Conservation (phyloP, 2,888 invertebrate species). For the Nowickia ferox region DNA sequence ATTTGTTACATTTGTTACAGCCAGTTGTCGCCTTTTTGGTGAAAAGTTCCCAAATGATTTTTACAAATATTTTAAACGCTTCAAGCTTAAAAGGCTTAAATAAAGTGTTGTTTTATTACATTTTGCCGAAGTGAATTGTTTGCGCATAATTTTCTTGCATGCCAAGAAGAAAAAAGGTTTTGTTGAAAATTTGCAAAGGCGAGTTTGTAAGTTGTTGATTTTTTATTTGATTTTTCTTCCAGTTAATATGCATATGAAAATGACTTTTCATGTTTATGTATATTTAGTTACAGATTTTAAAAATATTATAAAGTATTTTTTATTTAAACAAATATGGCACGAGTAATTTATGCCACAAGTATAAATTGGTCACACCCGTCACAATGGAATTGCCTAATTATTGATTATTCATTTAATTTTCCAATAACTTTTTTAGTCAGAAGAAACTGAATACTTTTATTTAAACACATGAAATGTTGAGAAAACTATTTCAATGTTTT, state of each 20-base stretch:
- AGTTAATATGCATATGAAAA: not conserved
- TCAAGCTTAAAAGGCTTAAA: slow-evolving; percentile 60
- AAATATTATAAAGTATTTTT: not conserved
- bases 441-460: too few species aligned
- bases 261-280: too few species aligned
- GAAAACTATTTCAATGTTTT: not conserved
- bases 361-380: not conserved
- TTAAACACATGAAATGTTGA: not conserved
- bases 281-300: not conserved
- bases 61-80: slow-evolving; percentile 50
- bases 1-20: slow-evolving; percentile 70
- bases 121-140: slow-evolving; percentile 23
- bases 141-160: slow-evolving; percentile 6
- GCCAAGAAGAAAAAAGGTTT: not conserved
- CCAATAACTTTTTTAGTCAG: too few species aligned
- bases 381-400: not conserved
- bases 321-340: too few species aligned
- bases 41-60: slow-evolving; percentile 10
- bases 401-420: too few species aligned
- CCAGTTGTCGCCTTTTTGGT: slow-evolving; percentile 51
- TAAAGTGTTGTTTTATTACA: slow-evolving; percentile 22
- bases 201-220: not conserved
- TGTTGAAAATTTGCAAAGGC: not conserved
- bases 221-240: not conserved
- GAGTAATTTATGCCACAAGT: too few species aligned